Percentiles rank a stretch among this genome's conserved stretches.
Evolutionary conservation across 1,140 invertebrate genomes (phyloP).

Genomic region (Euborellia annulipes): DNA sequence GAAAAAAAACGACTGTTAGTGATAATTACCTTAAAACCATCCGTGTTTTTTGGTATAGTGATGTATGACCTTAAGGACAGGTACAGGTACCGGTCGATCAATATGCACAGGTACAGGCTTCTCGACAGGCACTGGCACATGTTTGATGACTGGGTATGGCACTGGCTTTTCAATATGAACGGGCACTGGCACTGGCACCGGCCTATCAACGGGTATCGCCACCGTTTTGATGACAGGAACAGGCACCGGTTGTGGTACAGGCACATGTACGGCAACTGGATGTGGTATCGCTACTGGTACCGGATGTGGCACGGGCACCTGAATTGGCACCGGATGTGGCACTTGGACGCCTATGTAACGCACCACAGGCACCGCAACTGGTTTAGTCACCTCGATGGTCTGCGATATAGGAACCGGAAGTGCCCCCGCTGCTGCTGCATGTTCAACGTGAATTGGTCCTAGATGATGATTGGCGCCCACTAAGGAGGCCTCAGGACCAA

Average conservation of each 20-base stretch:
- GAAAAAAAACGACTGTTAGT: no score
- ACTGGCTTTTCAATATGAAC: background rate
- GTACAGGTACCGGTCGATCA: background rate
- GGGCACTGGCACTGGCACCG: background rate
- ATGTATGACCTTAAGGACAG: background rate
- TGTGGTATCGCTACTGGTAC: slow-evolving; percentile 1
- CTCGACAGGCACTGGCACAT: background rate
- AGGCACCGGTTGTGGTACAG: background rate
- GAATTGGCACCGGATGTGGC: background rate
- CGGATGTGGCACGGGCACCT: background rate
- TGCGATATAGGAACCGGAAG: no score
- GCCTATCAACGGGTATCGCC: slow-evolving; percentile 1
- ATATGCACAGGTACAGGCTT: background rate
- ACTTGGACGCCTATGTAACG: no score
- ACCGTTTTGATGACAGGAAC: background rate
- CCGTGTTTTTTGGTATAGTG: background rate
- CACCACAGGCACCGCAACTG: no score
- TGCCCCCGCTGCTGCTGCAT: no score
- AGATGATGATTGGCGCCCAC: no score
- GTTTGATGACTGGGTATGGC: slow-evolving; percentile 1
- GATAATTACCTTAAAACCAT: slow-evolving; percentile 2
- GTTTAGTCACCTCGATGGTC: no score
- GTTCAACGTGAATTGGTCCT: no score
- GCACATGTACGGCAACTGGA: background rate
- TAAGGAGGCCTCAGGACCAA: no score